These are phyloP conservation scores for Cheumatopsyche charites DNA, from an alignment of 1,140 invertebrate species.

Conservation along the genomic window DNA sequence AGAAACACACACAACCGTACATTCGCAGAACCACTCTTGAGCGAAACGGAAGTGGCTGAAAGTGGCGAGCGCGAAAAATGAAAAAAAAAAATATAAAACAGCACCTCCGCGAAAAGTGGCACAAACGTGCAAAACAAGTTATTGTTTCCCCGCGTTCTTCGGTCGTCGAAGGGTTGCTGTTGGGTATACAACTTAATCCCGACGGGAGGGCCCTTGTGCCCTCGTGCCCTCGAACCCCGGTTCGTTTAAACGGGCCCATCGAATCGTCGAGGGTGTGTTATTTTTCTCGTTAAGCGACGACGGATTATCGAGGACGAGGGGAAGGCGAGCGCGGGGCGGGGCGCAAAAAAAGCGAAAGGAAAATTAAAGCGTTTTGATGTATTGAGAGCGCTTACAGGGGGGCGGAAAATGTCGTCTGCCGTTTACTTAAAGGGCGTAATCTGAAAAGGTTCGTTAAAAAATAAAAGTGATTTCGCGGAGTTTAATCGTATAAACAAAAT, in stretches of 20 bases:
- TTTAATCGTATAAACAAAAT: too few species aligned
- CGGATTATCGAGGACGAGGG: too few species aligned
- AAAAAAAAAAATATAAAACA: slow-evolving; percentile 15
- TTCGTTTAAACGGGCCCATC: too few species aligned
- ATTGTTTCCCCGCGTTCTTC: slow-evolving; percentile 9
- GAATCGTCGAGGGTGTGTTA: too few species aligned
- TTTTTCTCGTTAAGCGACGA: too few species aligned
- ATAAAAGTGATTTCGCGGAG: too few species aligned
- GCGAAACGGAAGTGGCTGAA: neutral
- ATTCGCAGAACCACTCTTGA: neutral
- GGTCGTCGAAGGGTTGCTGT: slow-evolving; percentile 3
- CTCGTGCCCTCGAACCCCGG: too few species aligned
- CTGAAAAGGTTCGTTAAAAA: too few species aligned
- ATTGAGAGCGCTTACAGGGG: neutral
- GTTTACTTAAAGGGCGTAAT: neutral
- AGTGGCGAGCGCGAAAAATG: neutral
- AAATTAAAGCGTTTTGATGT: neutral
- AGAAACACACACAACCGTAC: neutral
- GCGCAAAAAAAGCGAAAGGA: too few species aligned
- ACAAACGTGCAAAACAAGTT: slow-evolving; percentile 20
- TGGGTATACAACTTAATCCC: slow-evolving; percentile 20
- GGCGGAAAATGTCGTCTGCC: neutral
- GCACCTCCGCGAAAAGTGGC: slow-evolving; percentile 16
- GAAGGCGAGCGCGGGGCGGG: too few species aligned
- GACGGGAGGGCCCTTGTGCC: too few species aligned